Evolutionary conservation across 2,797 vertebrate species (phyloP).

Genomic region (Manis javanica): DNA sequence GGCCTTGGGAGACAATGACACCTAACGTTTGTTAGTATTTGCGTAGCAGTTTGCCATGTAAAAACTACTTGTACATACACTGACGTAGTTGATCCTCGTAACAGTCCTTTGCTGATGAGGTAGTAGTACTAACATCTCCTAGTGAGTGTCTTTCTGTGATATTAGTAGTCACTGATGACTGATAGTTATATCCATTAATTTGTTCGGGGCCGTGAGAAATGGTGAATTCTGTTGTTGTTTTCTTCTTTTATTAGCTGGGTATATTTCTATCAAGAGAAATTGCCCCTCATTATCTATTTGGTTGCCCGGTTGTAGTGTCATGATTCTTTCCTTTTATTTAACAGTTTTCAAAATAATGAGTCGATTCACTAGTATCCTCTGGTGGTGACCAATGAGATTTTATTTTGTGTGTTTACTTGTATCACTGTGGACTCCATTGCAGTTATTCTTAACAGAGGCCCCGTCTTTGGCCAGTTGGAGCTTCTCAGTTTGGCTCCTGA

Average conservation of each 20-base stretch:
- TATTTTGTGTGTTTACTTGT: neutral
- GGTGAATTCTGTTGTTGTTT: neutral
- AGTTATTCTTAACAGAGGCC: neutral
- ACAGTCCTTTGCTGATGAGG: neutral
- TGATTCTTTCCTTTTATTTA: neutral
- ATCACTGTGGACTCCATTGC: neutral
- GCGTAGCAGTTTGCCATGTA: neutral
- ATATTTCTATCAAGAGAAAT: neutral
- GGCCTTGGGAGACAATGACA: neutral
- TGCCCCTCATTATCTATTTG: neutral
- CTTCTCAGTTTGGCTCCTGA: neutral
- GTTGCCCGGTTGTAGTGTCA: neutral
- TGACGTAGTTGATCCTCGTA: neutral
- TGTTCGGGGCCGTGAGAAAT: neutral
- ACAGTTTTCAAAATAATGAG: neutral
- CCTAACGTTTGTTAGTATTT: neutral
- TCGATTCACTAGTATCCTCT: neutral
- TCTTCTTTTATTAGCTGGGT: neutral
- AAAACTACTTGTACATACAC: neutral
- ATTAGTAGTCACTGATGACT: neutral
- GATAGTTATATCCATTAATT: neutral
- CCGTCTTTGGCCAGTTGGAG: neutral
- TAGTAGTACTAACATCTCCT: neutral
- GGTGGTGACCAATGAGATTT: neutral
- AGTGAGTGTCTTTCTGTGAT: neutral